Conservation (phyloP, 2,888 invertebrate genomes). For the Gerris lacustris region DNA sequence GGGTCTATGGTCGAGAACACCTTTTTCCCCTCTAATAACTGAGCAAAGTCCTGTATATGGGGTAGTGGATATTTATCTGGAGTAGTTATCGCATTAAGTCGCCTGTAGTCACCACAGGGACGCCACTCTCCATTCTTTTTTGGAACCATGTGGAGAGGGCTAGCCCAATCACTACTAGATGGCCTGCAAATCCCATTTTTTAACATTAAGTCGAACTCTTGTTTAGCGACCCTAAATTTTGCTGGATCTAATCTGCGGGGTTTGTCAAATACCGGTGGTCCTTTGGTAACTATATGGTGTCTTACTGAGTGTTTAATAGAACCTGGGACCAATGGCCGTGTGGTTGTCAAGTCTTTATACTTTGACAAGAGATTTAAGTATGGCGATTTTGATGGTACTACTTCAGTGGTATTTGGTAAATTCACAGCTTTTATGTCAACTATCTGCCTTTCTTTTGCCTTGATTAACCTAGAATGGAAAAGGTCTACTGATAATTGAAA, state of each 20-base stretch:
- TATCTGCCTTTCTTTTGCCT: no score
- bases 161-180: no score
- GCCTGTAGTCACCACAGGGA: no score
- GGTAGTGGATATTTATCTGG: conserved; percentile 33
- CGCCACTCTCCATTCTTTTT: no score
- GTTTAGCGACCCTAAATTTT: conserved; percentile 24
- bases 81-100: conserved; percentile 26
- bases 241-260: neutral
- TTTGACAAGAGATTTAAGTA: neutral
- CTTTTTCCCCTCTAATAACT: conserved; percentile 27
- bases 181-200: no score
- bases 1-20: conserved; percentile 34
- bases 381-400: neutral
- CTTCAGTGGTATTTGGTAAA: neutral
- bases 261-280: neutral
- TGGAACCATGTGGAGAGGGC: no score
- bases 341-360: neutral
- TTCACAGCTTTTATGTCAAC: no score
- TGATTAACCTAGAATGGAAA: neutral
- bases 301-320: neutral
- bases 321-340: neutral
- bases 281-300: neutral
- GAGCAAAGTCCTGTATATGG: conserved; percentile 32
- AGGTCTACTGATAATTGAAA: neutral
- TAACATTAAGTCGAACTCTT: no score